Conservation (phyloP, 2,113 vertebrate genomes). For the Regulus satrapa region DNA sequence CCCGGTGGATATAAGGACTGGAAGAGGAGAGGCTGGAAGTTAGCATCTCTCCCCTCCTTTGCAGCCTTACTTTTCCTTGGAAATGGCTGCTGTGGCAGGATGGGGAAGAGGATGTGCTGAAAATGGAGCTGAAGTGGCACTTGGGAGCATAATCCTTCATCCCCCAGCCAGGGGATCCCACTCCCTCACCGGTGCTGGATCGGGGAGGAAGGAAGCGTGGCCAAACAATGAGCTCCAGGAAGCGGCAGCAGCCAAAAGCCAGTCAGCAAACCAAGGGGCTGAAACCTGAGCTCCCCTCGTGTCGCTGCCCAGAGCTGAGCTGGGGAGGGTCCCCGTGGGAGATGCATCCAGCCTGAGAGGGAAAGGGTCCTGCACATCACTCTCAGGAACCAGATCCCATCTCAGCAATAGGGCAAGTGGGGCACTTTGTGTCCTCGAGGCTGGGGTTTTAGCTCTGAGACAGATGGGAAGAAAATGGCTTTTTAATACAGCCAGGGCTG, state of each 20-base stretch:
- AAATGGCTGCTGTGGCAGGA: background rate
- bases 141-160: background rate
- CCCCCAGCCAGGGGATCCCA: background rate
- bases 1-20: background rate
- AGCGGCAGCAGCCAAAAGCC: rapidly evolving
- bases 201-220: background rate
- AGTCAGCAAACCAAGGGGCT: background rate
- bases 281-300: rapidly evolving
- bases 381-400: background rate
- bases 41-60: background rate
- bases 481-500: background rate
- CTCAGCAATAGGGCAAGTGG: background rate
- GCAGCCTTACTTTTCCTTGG: background rate
- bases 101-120: background rate
- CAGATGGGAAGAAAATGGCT: background rate
- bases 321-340: background rate
- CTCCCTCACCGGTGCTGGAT: rapidly evolving
- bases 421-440: rapidly evolving
- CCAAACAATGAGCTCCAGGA: background rate
- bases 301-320: background rate
- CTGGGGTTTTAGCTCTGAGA: background rate
- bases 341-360: rapidly evolving
- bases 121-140: rapidly evolving
- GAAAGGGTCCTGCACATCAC: background rate
- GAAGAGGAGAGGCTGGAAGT: background rate